These are phyloP conservation scores for Cephus pulcher DNA, from an alignment of 2,888 invertebrate genomes.

Conservation along the genomic window DNA sequence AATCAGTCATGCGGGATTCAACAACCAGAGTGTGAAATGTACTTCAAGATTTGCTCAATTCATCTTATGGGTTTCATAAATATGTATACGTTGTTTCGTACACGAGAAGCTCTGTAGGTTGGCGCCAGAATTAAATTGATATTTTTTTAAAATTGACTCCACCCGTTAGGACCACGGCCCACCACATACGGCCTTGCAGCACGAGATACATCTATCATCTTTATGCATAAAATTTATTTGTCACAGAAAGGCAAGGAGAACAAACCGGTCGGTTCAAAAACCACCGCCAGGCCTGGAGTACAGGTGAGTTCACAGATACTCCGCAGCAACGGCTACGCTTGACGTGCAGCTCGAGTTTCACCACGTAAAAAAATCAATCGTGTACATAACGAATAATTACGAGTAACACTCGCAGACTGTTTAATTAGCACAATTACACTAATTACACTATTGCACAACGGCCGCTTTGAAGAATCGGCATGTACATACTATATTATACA, in stretches of 20 bases:
- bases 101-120: not conserved
- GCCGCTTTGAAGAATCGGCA: not conserved
- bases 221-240: not conserved
- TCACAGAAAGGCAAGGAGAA: slow-evolving; percentile 37
- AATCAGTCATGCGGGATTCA: not conserved
- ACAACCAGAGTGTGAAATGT: not conserved
- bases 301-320: slow-evolving; percentile 13
- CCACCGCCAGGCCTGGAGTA: not conserved
- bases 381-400: not conserved
- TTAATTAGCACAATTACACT: not conserved
- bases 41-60: not conserved
- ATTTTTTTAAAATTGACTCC: not conserved
- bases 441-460: not conserved
- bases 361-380: not conserved
- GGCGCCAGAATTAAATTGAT: not conserved
- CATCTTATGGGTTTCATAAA: not conserved
- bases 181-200: not conserved
- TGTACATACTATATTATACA: not conserved
- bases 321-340: not conserved
- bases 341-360: not conserved
- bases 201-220: not conserved
- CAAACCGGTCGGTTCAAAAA: slow-evolving; percentile 30
- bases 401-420: not conserved
- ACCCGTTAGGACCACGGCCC: not conserved
- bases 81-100: not conserved